Conservation (phyloP, 2,797 vertebrate genomes). For the Choloepus didactylus region DNA sequence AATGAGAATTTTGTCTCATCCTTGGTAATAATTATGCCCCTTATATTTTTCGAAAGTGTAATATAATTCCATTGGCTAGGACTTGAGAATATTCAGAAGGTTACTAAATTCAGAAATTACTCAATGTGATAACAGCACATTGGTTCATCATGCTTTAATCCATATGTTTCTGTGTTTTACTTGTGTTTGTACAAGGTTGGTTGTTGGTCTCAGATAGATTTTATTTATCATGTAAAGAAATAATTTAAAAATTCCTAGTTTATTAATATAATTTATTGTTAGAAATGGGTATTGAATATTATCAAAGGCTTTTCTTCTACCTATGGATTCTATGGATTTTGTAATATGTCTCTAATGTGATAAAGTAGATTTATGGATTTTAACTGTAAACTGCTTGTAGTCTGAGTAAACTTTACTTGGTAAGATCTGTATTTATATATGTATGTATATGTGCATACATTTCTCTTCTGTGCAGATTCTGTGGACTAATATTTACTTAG, state of each 20-base stretch:
- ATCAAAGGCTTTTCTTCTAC: not conserved
- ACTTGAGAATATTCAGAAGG: not conserved
- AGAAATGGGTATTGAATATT: not conserved
- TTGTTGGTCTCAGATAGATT: not conserved
- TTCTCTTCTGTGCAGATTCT: not conserved
- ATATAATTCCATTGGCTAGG: not conserved
- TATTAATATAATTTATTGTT: not conserved
- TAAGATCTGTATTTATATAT: not conserved
- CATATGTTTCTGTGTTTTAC: not conserved
- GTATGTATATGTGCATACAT: too few relatives aligned
- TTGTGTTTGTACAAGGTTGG: not conserved
- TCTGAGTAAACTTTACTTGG: not conserved
- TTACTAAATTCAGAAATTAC: not conserved
- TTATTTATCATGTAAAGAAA: conserved; percentile 19
- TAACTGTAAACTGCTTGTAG: not conserved
- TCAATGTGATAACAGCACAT: not conserved
- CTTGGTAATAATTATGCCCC: not conserved
- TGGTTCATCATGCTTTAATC: not conserved
- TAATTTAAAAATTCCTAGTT: not conserved
- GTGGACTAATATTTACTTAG: not conserved
- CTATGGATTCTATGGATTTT: not conserved
- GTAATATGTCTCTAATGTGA: not conserved
- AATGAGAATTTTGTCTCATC: not conserved
- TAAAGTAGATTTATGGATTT: not conserved
- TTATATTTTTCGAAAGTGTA: not conserved